Percentiles rank a stretch among this genome's conserved stretches.
These are phyloP conservation scores for Leucophenga montana DNA, from an alignment of 2,888 invertebrate genomes.

Conservation along the genomic window DNA sequence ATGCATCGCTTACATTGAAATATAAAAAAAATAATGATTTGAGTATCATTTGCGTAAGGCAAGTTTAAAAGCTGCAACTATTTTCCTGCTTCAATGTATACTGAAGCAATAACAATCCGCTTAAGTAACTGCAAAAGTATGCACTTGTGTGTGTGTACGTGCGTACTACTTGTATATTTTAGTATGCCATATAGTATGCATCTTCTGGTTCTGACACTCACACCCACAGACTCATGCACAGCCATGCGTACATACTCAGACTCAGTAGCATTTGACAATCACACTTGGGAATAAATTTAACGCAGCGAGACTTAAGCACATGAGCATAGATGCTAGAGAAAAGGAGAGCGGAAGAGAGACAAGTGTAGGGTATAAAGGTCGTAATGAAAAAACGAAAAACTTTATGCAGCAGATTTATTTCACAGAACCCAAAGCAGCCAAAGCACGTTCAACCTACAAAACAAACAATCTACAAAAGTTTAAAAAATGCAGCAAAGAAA, in stretches of 20 bases:
- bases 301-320: conserved; percentile 7
- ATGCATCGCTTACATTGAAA: no score
- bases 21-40: no score
- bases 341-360: no score
- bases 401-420: conserved; percentile 25
- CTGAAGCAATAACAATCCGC: no score
- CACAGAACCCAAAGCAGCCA: neutral
- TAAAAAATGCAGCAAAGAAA: conserved; percentile 16
- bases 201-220: neutral
- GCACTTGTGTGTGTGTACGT: neutral
- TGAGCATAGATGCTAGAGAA: neutral
- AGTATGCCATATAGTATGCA: neutral
- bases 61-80: no score
- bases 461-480: conserved; percentile 3
- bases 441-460: neutral
- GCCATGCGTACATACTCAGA: neutral
- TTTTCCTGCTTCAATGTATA: no score
- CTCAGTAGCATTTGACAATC: neutral
- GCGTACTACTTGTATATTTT: neutral
- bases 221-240: neutral
- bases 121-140: neutral
- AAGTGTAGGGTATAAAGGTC: no score
- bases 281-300: conserved; percentile 11
- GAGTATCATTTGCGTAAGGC: no score
- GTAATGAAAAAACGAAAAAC: neutral